Evolutionary conservation across 2,113 vertebrate species (phyloP).

Genomic region (Microtus ochrogaster): DNA sequence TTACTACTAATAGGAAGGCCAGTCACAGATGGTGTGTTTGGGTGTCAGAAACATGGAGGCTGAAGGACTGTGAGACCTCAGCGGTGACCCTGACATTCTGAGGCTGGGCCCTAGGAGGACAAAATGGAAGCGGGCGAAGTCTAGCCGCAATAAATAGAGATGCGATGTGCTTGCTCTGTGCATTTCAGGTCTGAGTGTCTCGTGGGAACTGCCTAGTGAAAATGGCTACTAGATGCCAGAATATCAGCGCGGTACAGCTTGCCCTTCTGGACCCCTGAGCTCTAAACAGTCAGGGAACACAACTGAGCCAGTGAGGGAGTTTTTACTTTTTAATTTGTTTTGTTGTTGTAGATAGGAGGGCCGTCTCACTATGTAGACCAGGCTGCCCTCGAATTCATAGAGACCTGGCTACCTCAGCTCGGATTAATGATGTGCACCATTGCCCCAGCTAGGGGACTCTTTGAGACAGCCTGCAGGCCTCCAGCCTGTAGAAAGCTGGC

Average conservation of each 20-base stretch:
- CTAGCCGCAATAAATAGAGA: background rate
- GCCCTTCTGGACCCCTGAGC: background rate
- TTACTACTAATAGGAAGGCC: background rate
- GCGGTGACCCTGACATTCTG: background rate
- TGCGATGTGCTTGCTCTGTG: accelerated
- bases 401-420: no score
- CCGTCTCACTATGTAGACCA: background rate
- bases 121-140: background rate
- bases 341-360: background rate
- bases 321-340: background rate
- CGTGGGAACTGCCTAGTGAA: background rate
- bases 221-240: background rate
- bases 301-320: background rate
- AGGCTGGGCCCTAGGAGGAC: background rate
- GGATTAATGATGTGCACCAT: no score
- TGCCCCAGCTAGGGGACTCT: background rate
- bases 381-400: background rate
- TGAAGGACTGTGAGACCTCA: background rate
- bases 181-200: no score
- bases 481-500: accelerated
- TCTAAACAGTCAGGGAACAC: background rate
- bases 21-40: background rate
- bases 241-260: background rate
- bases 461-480: background rate
- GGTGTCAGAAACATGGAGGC: background rate